Evolutionary conservation across 1,140 invertebrate genomes (phyloP), one percentile per base, ranked within the genome.

Genomic region (Propsilocerus akamusi): DNA sequence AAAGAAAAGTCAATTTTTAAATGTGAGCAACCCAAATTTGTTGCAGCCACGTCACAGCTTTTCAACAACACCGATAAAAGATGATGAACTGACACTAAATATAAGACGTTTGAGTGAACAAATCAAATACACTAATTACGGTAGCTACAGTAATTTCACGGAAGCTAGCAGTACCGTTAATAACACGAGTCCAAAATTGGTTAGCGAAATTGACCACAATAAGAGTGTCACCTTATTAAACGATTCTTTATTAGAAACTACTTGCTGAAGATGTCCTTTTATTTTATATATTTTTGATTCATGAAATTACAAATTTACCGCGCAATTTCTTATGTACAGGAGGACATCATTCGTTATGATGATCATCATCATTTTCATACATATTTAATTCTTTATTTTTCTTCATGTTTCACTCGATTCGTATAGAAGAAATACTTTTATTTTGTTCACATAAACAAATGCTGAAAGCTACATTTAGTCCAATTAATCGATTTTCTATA

Each of bases 21-120:
- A 52, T 26, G 58, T 59, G 3, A 48, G 46, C 11, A 56, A 54
- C 51, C 50, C 55, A 0, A 55, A 54, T 25, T 47, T 54, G 25
- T 49, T 63, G 41, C 58, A 41, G 4, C 53, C 57, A 14, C 56
- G 61, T 32, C 61, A 63, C 25, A 63, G 61, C 53, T 62, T 63
- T 41, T 52, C 62, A 34, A 57, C 61, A 30, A 20, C 34, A 41
- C 34, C 34, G 5, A 41, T 20, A 24, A 23, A 50, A 12, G 47
- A 53, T 20, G 58, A 64, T 20, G 62, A 64, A 50, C 46, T 64
- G 5, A 60, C 59, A 34, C 50, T 63, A 8, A 62, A 63, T 49
- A 62, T 63, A 25, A 57, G 61, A 26, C 55, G 62, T 25, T 41
- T 64, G 5, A 62, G 62, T 5, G 61, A 63, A 30, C 62, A 64